These are phyloP conservation scores for Coregonus sp. DNA, from an alignment of 2,797 vertebrate genomes.

Conservation along the genomic window DNA sequence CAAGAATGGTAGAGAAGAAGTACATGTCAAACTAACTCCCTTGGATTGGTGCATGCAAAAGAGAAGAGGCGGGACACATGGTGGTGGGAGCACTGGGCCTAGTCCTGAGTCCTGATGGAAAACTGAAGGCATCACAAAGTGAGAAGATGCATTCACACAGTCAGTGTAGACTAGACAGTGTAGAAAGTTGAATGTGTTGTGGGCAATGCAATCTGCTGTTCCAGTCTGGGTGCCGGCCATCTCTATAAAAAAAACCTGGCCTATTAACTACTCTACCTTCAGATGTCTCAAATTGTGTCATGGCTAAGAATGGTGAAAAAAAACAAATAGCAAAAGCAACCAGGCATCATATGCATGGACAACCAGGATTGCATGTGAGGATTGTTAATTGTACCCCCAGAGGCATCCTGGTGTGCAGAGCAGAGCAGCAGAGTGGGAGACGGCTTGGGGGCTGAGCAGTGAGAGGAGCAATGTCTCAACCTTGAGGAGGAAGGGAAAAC, in stretches of 20 bases:
- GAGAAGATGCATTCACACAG: conserved; percentile 42
- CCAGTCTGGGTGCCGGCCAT: conserved; percentile 68
- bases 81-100: not conserved
- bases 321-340: conserved; percentile 61
- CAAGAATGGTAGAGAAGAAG: not conserved
- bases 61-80: not conserved
- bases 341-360: conserved; percentile 75
- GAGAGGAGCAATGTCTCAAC: conserved; percentile 71
- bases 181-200: conserved; percentile 72
- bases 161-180: conserved; percentile 21
- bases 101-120: conserved; percentile 6
- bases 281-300: conserved; percentile 63
- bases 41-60: too few species aligned
- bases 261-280: conserved; percentile 73
- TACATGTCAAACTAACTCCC: not conserved
- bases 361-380: conserved; percentile 69
- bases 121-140: conserved; percentile 57
- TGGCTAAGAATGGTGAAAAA: conserved; percentile 65
- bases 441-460: conserved; percentile 53
- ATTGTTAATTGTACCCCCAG: conserved; percentile 80
- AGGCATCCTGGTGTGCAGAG: conserved; percentile 76
- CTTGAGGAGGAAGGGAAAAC: conserved; percentile 70
- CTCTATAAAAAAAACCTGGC: conserved; percentile 58
- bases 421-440: conserved; percentile 73
- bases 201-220: conserved; percentile 66